Conservation (phyloP, 2,113 vertebrate species). For the Spea multiplicata region DNA sequence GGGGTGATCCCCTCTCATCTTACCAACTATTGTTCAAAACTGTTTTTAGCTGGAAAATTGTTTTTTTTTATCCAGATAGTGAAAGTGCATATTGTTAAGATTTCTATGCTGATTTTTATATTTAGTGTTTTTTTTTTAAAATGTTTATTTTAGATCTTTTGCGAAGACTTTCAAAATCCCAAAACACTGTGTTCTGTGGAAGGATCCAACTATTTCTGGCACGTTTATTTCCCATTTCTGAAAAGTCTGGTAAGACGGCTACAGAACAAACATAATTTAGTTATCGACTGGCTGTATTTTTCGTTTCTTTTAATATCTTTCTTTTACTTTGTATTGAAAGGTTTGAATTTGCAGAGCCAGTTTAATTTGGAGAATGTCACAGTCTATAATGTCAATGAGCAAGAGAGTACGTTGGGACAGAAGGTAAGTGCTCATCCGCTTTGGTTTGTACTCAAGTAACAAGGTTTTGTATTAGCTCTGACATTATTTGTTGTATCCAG, state of each 20-base stretch:
- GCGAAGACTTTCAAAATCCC: conserved; percentile 93
- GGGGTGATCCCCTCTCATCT: too few relatives aligned
- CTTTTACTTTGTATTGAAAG: conserved; percentile 61
- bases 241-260: conserved; percentile 85
- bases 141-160: conserved; percentile 76
- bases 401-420: conserved; percentile 91
- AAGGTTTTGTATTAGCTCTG: neutral
- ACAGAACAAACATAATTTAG: neutral
- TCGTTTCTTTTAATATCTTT: too few relatives aligned
- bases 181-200: conserved; percentile 98
- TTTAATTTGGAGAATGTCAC: conserved; percentile 98
- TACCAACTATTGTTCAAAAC: too few relatives aligned
- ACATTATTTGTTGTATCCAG: conserved; percentile 55
- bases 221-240: conserved; percentile 92
- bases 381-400: conserved; percentile 95
- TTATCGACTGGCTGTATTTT: too few relatives aligned
- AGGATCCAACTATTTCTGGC: conserved; percentile 96
- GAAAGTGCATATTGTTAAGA: too few relatives aligned
- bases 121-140: neutral
- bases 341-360: conserved; percentile 95
- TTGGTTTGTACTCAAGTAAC: neutral
- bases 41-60: too few relatives aligned
- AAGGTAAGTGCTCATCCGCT: conserved; percentile 70
- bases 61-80: too few relatives aligned
- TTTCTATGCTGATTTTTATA: too few relatives aligned